phyloP scores from a whole-genome alignment of 2,113 vertebrate genomes.

The Coracopsis vasa region DNA sequence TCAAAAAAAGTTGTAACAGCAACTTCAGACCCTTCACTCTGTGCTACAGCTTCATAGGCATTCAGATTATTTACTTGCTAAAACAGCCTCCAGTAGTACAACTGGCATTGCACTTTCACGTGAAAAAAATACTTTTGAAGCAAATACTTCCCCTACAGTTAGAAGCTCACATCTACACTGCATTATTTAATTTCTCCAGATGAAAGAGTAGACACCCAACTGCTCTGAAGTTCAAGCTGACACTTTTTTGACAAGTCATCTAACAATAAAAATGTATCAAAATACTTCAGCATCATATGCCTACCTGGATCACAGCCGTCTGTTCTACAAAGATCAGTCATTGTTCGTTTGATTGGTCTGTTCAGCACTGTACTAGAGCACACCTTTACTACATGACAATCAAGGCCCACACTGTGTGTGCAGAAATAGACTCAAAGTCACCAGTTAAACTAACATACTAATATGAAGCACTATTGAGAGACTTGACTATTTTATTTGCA shows the following conservation, averaged over 20 bases:
- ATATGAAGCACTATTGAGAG: not conserved
- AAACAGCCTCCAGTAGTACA: not conserved
- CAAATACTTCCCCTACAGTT: constrained; percentile 9
- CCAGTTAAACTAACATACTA: not conserved
- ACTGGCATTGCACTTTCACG: not conserved
- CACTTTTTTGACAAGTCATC: not conserved
- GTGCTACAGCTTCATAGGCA: not conserved
- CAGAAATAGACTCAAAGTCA: not conserved
- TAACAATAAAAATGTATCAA: constrained; percentile 25
- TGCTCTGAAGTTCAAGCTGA: constrained; percentile 7
- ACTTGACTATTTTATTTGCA: not conserved
- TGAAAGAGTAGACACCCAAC: not conserved
- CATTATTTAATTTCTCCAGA: not conserved
- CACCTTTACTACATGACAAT: not conserved
- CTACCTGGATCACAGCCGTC: constrained; percentile 49
- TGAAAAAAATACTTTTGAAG: not conserved
- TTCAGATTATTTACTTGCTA: not conserved
- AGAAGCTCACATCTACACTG: not conserved
- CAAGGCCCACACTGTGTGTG: not conserved
- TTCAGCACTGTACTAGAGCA: not conserved
- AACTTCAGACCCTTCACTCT: not conserved
- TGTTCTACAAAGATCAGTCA: constrained; percentile 30
- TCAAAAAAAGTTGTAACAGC: not conserved
- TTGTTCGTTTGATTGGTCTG: not conserved
- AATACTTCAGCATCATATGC: constrained; percentile 11